These are phyloP conservation scores for Artibeus lituratus DNA, from an alignment of 2,797 vertebrate species.

Conservation along the genomic window DNA sequence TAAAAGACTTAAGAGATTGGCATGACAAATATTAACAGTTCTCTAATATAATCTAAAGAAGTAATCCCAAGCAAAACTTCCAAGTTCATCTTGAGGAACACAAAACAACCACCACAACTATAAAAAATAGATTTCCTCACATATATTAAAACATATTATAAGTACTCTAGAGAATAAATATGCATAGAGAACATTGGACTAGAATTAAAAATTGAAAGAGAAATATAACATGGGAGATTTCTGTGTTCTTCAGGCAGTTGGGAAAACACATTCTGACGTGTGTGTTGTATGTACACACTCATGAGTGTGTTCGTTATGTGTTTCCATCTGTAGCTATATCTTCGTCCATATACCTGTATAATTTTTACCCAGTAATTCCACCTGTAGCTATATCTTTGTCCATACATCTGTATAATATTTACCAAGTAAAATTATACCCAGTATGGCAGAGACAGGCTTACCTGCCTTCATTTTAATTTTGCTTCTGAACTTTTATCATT, in stretches of 20 bases:
- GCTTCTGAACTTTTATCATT: slow-evolving; percentile 25
- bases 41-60: not conserved
- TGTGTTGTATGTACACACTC: not conserved
- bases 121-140: not conserved
- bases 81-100: not conserved
- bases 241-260: not conserved
- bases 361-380: no score
- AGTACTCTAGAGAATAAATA: not conserved
- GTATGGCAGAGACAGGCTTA: not conserved
- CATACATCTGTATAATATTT: not conserved
- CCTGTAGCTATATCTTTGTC: not conserved
- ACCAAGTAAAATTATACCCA: not conserved
- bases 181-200: not conserved
- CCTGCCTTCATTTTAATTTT: slow-evolving; percentile 24
- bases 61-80: not conserved
- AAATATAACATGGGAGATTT: not conserved
- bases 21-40: not conserved
- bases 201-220: not conserved
- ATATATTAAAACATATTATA: not conserved
- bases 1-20: not conserved
- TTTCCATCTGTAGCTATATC: not conserved
- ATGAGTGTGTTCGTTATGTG: not conserved
- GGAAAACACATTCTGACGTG: not conserved
- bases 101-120: not conserved
- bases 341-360: not conserved